Evolutionary conservation across 2,113 vertebrate genomes (phyloP).

Genomic region (Poeciliopsis turrubarensis): DNA sequence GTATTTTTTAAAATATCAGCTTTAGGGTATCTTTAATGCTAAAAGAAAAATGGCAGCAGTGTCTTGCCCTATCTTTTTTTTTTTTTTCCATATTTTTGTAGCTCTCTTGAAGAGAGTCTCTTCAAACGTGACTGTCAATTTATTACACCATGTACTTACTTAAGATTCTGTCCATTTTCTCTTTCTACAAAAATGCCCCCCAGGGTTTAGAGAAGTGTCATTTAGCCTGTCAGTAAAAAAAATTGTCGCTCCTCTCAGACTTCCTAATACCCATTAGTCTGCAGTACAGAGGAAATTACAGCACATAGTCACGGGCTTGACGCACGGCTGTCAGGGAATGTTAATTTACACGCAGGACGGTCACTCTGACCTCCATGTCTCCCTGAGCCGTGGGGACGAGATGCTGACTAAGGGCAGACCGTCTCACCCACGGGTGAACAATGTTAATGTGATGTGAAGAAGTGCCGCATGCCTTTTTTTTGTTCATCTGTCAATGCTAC

Average conservation of each 20-base stretch:
- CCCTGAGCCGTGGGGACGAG: conserved; percentile 55
- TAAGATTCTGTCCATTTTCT: neutral
- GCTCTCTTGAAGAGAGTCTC: neutral
- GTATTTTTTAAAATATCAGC: neutral
- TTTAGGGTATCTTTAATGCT: neutral
- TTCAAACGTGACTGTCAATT: neutral
- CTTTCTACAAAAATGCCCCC: conserved; percentile 1
- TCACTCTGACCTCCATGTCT: conserved; percentile 60
- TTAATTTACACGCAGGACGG: conserved; percentile 57
- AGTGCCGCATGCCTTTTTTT: conserved; percentile 44
- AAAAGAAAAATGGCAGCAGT: neutral
- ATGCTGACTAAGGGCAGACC: conserved; percentile 70
- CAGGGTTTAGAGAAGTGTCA: neutral
- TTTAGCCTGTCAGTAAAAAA: neutral
- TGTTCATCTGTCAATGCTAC: conserved; percentile 39
- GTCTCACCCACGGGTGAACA: conserved; percentile 60
- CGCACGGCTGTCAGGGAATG: conserved; percentile 60
- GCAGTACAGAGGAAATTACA: conserved; percentile 6
- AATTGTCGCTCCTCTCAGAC: neutral
- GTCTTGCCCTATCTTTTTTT: neutral
- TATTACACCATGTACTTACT: neutral
- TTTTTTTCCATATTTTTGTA: neutral
- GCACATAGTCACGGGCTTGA: conserved; percentile 34
- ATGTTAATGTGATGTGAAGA: conserved; percentile 71
- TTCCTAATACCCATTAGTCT: neutral